Base-by-base conservation (phyloP, 2,797 vertebrate genomes). In the Dicrostonyx torquatus region DNA sequence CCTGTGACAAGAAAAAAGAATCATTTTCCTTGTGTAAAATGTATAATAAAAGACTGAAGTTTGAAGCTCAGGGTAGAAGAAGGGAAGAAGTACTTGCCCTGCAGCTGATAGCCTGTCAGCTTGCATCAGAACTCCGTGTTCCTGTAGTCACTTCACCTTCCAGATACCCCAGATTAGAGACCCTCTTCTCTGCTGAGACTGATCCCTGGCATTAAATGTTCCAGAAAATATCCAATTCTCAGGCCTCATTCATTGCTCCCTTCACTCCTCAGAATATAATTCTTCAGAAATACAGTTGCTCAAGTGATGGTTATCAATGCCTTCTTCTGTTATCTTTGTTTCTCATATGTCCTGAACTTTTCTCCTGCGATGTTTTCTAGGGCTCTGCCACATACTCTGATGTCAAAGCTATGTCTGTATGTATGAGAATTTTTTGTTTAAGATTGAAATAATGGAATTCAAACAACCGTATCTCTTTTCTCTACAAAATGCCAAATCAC, bases 401-500 rank as follows among this genome's bases (percentile, higher is more conserved):
- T 89, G 70, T 95, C 43, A 92, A 93, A 58, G 18, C 24, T 87
- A 53, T 76, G 22, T 40, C 78, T 66, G 29, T 87, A 79, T 48
- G 37, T 53, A 64, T 92, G 43, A 93, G 43, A 22, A 70, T 70
- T 92, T 91, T 93, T 78, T 95, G 40, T 86, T 95, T 84, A 82
- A 93, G 64, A 95, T 70, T 34, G 79, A 53, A 95, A 45, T 83
- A 83, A 72, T 26, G 6, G 11, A 76, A 92, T 95, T 92, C 68
- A 95, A 94, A 92, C 48, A 85, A 79, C 9, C 11, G 37, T 62
- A 9, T 78, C 40, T 88, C 62, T 70, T 83, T 93, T 88, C 70
- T 90, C 72, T 93, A 92, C 58, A 64, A 94, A 96, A 93, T 94
- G 73, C 75, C 77, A 95, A 77, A n/a, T 70, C 34, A 86, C 92